Conservation (phyloP, 2,797 vertebrate genomes). For the Pantherophis vulpinus region DNA sequence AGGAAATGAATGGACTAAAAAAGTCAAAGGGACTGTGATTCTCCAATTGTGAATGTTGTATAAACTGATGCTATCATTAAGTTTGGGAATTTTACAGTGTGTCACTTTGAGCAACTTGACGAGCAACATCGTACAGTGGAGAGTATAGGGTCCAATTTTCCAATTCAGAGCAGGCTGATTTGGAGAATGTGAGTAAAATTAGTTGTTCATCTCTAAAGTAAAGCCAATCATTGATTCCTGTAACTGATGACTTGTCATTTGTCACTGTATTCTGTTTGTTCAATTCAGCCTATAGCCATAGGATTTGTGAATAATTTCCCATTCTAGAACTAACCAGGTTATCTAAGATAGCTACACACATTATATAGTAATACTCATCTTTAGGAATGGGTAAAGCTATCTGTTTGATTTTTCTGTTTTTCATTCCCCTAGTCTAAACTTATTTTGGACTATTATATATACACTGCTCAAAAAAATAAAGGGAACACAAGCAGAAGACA, state of each 20-base stretch:
- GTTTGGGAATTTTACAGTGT: background rate
- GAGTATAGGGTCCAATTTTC: background rate
- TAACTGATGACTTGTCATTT: background rate
- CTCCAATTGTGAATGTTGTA: conserved; percentile 12
- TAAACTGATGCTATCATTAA: conserved; percentile 19
- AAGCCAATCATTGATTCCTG: background rate
- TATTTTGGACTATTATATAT: background rate
- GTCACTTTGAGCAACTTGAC: background rate
- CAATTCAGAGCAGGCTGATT: background rate
- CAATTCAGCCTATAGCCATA: background rate
- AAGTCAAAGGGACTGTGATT: conserved; percentile 37
- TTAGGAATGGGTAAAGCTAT: background rate
- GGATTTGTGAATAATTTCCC: background rate
- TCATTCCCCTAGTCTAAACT: background rate
- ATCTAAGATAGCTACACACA: background rate
- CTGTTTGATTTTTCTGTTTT: background rate
- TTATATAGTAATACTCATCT: background rate
- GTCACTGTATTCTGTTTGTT: background rate
- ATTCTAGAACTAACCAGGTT: background rate
- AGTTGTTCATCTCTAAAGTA: background rate
- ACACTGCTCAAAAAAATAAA: no score
- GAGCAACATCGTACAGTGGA: background rate
- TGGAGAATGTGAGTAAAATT: background rate
- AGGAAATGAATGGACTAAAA: conserved; percentile 52
- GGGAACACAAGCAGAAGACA: no score